phyloP scores from a whole-genome alignment of 2,888 invertebrate species.

The Athalia circularis region DNA sequence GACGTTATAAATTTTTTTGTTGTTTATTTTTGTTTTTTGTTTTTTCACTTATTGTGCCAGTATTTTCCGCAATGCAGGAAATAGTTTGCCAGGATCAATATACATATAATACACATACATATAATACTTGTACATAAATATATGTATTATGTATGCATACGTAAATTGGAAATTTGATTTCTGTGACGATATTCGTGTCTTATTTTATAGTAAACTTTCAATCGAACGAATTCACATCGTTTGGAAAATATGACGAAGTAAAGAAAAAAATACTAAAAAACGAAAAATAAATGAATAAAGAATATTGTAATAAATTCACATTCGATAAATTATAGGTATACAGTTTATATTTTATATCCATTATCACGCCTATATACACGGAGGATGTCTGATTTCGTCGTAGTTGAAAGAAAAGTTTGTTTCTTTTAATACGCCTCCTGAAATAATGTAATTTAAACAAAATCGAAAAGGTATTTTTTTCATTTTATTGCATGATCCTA shows the following conservation, averaged over 20 bases:
- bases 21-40: no score
- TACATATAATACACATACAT: neutral
- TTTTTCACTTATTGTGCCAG: neutral
- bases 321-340: no score
- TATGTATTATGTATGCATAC: no score
- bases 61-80: conserved; percentile 8
- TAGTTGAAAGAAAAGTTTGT: neutral
- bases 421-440: conserved; percentile 2
- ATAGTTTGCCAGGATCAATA: conserved; percentile 12
- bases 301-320: neutral
- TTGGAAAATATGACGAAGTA: no score
- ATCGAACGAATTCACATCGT: no score
- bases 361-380: neutral
- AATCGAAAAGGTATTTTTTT: neutral
- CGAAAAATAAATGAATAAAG: no score
- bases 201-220: no score
- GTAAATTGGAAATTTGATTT: no score
- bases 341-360: neutral
- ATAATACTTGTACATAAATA: neutral
- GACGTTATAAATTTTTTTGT: neutral
- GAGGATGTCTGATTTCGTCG: neutral
- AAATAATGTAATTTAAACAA: no score
- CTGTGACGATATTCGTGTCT: no score
- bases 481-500: neutral
- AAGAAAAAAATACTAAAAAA: no score